phyloP scores from a whole-genome alignment of 1,140 invertebrate genomes.

The Berghia stephanieae region DNA sequence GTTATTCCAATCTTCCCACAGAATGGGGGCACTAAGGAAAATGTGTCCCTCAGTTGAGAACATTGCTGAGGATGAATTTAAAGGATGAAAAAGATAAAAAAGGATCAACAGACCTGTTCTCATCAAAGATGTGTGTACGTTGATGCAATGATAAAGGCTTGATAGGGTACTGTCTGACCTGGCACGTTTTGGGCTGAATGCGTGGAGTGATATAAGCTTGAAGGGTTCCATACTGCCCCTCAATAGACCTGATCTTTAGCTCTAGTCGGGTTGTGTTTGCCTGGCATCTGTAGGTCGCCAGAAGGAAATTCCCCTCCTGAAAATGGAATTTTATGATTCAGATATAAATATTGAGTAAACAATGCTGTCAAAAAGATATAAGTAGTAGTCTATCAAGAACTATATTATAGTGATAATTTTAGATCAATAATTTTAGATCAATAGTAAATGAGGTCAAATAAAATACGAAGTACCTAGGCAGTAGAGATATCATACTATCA shows the following conservation, averaged over 20 bases:
- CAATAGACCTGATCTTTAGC: constrained; percentile 79
- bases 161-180: constrained; percentile 75
- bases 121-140: constrained; percentile 74
- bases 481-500: too few species aligned
- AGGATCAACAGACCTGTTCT: constrained; percentile 70
- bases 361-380: neutral
- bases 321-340: too few species aligned
- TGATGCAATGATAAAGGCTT: constrained; percentile 81
- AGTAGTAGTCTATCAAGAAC: neutral
- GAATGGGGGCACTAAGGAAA: too few species aligned
- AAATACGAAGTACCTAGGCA: too few species aligned
- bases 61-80: too few species aligned
- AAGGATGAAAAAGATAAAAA: too few species aligned
- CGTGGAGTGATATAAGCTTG: constrained; percentile 84
- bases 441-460: too few species aligned
- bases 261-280: constrained; percentile 86
- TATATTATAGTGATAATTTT: neutral
- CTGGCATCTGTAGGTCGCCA: constrained; percentile 87
- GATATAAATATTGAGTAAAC: too few species aligned
- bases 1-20: too few species aligned
- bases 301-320: constrained; percentile 78
- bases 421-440: too few species aligned
- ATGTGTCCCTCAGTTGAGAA: too few species aligned
- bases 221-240: constrained; percentile 81
- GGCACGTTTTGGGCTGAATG: constrained; percentile 80